Base-by-base conservation (phyloP, 2,113 vertebrate genomes). In the Colossoma macropomum region DNA sequence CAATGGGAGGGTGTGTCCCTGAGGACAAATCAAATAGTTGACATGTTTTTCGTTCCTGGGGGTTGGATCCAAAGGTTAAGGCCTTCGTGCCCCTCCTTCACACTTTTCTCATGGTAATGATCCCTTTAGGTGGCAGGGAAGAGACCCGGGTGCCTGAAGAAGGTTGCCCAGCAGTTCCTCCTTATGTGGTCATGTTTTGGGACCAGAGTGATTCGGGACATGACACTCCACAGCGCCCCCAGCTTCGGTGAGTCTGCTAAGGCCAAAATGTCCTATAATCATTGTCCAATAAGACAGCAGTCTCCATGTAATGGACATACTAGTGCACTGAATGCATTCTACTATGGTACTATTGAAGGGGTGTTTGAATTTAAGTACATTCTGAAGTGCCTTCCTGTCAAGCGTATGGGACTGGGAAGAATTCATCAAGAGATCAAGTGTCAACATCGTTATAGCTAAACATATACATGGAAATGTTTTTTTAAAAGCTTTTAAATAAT, bases 151-250 rank as follows among this genome's bases (percentile, higher is more conserved):
- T 96, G 92, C 84, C 92, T 99, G 94, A 98, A 97, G 95, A 98
- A 97, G 92, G 95, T 98, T 83, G 97, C 98, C 74, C 98, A 98
- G 87, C 98, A 99, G 94, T 99, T 99, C 92, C 96, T 99, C 82
- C 92, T 99, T 92, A 99, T 99, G 97, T 99, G 98, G 98, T 99
- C 98, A 52, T 99, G 98, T 91, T 99, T 99, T 13, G 98, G 98
- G 83, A 99, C 98, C 83, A 95, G 98, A 90, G 97, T 99, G 90
- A 99, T 99, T 91, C 96, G 98, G 86, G 98, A 99, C 81, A 99
- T 99, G 98, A 99, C 98, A 87, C 94, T 99, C 90, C 98, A 99
- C 90, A 99, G 98, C 0, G 98, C 98, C 2, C 98, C 98, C 77
- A 99, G 98, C 91, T 99, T 99, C 41, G 98, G 98, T 99, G 95